Conservation (phyloP, 2,888 invertebrate species). For the Neoascia interrupta region DNA sequence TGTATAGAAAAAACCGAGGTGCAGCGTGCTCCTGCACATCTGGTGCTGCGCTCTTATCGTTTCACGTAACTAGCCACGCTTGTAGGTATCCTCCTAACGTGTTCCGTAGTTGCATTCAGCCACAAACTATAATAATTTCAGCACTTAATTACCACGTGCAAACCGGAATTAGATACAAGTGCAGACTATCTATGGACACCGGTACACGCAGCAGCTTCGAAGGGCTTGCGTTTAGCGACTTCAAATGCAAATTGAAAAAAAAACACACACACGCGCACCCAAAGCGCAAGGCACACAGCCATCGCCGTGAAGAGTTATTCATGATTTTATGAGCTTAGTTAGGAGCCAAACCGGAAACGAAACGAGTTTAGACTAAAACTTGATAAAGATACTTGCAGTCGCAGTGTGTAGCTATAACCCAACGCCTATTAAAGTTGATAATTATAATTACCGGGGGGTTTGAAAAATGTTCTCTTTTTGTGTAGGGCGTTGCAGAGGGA, state of each 20-base stretch:
- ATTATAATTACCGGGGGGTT: constrained; percentile 1
- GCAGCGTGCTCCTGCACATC: constrained; percentile 31
- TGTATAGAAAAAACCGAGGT: constrained; percentile 18
- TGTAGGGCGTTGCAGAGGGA: too few relatives aligned
- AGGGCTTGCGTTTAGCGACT: constrained; percentile 45
- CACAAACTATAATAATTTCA: constrained; percentile 56
- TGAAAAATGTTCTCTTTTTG: too few relatives aligned
- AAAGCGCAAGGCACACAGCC: too few relatives aligned
- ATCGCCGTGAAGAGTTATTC: too few relatives aligned
- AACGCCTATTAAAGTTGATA: neutral
- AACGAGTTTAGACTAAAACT: constrained; percentile 37
- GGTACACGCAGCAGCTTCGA: constrained; percentile 17
- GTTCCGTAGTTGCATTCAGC: constrained; percentile 7
- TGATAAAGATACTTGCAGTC: constrained; percentile 16
- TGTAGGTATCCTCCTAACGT: constrained; percentile 25
- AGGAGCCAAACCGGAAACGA: constrained; percentile 38
- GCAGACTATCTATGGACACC: too few relatives aligned
- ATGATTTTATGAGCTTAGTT: constrained; percentile 31
- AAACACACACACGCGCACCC: constrained; percentile 15
- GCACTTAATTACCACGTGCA: constrained; percentile 59
- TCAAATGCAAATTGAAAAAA: constrained; percentile 59
- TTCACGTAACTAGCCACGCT: constrained; percentile 25
- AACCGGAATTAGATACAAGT: too few relatives aligned
- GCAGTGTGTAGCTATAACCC: neutral
- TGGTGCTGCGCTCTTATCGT: constrained; percentile 48